Base-by-base conservation (phyloP, 2,888 invertebrate species). In the Chymomyza fuscimana region DNA sequence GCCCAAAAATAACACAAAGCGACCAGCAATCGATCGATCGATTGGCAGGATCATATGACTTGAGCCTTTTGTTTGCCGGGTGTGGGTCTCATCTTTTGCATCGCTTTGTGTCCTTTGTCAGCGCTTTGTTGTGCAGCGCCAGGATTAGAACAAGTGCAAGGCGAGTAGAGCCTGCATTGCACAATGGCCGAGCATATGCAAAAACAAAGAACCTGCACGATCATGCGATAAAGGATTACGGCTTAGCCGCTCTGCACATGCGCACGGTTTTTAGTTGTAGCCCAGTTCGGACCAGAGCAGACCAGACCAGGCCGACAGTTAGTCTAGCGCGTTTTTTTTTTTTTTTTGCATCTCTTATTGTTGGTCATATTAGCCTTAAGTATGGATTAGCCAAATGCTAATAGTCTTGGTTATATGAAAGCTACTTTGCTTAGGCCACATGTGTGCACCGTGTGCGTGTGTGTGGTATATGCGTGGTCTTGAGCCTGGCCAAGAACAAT, bases 341-440 rank as follows among this genome's bases (percentile, higher is more conserved):
- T 56, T 16, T 56, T 19, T 19, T 54, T 63, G 56, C 58, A 15
- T 7, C 7, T 32, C 32, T 32, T 32, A 32, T 32, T 32, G 32
- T 32, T 32, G 32, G 22, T 10, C 60, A 32, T 59, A 82, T 79
- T 79, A 74, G 74, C 69, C 79, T 81, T 86, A 84, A 85, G 76
- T 79, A 77, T 77, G 75, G 85, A 80, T 87, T 74, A 87, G 72
- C 81, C 86, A 75, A 85, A 82, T 86, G 84, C 82, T 83, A 83
- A 83, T 82, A 80, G 86, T 72, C 67, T 80, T 73, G 74, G 72
- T 78, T 79, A 80, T 80, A 77, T 79, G 80, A 73, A 81, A 80
- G 82, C 82, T 77, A 22, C 15, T 19, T 25, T 46, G 40, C 12
- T 46, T 50, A 61, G 78, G 71, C 80, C 72, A 67, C 76, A 76